phyloP scores from a whole-genome alignment of 2,113 vertebrate species.

The Cyphomyrus plagiostoma region DNA sequence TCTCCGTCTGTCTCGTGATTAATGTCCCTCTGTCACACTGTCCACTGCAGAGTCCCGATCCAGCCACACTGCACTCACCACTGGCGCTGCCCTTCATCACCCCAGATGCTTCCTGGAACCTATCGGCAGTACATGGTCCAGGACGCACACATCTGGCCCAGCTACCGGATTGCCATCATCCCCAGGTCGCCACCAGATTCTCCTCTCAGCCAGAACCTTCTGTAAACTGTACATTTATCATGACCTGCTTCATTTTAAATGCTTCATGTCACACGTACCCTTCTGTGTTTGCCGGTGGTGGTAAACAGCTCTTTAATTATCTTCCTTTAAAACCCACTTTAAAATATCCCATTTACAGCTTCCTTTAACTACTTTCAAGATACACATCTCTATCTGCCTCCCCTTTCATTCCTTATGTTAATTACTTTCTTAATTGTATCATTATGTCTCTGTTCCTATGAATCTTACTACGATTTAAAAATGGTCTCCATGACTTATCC shows the following conservation, averaged over 20 bases:
- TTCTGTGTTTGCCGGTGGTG: neutral
- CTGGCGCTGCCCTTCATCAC: neutral
- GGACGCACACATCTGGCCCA: neutral
- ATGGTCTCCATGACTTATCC: slow-evolving; percentile 23
- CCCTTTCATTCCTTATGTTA: slow-evolving; percentile 20
- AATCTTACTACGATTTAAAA: neutral
- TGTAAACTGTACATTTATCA: neutral
- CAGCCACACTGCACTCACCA: neutral
- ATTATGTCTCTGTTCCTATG: neutral
- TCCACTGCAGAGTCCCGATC: slow-evolving; percentile 11
- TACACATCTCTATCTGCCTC: neutral
- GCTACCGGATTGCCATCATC: neutral
- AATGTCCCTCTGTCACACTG: slow-evolving; percentile 20
- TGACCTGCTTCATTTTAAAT: neutral
- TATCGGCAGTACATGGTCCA: neutral
- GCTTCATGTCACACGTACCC: neutral
- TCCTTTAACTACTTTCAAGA: neutral
- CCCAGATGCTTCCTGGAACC: neutral
- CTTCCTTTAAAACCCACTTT: neutral
- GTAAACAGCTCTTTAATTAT: neutral
- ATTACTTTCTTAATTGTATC: slow-evolving; percentile 35
- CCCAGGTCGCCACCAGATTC: neutral
- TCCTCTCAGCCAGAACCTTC: neutral
- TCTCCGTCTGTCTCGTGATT: slow-evolving; percentile 11
- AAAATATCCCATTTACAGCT: neutral